A percentile compares a stretch with the other conserved stretches of the same genome.
These are phyloP conservation scores for Chymomyza caudatula DNA, from an alignment of 2,888 invertebrate genomes.

Conservation along the genomic window DNA sequence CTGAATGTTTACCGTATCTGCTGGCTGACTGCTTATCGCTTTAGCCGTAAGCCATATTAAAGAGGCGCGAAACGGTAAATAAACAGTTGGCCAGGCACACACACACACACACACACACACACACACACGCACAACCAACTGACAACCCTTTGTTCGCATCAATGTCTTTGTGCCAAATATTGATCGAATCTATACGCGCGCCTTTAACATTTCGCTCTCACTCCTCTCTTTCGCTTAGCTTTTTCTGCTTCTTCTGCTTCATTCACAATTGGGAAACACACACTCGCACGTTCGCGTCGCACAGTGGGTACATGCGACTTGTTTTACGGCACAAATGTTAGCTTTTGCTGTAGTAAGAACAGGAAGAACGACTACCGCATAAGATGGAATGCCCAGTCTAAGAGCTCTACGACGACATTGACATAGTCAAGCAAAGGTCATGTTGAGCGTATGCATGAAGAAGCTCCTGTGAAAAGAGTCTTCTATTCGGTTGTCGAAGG, in stretches of 20 bases:
- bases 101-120: conserved; percentile 15
- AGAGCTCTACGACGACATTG: too few relatives aligned
- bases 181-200: conserved; percentile 43
- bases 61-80: background rate
- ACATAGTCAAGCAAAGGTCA: too few relatives aligned
- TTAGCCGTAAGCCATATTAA: background rate
- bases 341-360: too few relatives aligned
- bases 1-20: conserved; percentile 5
- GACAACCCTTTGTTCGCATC: conserved; percentile 10
- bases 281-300: background rate
- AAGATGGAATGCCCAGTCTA: too few relatives aligned
- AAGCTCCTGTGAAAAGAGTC: too few relatives aligned
- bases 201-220: background rate
- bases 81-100: conserved; percentile 6
- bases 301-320: background rate
- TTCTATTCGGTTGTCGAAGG: too few relatives aligned
- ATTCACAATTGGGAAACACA: conserved; percentile 16
- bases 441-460: too few relatives aligned
- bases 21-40: background rate
- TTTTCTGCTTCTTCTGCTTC: background rate
- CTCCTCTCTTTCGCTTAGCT: background rate
- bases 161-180: conserved; percentile 43
- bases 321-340: too few relatives aligned
- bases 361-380: too few relatives aligned
- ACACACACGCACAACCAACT: conserved; percentile 9